phyloP scores from a whole-genome alignment of 2,888 invertebrate species.

The Yponomeuta malinellus region DNA sequence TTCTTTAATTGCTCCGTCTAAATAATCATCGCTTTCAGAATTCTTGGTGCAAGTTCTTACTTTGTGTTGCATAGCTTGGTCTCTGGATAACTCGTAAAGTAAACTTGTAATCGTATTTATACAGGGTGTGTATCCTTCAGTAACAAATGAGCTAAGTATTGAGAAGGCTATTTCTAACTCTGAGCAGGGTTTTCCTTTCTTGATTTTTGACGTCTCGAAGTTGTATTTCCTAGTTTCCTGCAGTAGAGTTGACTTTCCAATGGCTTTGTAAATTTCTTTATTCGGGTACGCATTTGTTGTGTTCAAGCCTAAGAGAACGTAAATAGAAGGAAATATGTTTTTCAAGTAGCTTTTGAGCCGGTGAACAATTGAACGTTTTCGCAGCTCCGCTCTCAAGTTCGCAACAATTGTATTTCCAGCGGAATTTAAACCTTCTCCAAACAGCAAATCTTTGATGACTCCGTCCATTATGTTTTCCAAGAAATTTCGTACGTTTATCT shows the following conservation, averaged over 20 bases:
- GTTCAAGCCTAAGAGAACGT: constrained; percentile 44
- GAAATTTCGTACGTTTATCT: constrained; percentile 65
- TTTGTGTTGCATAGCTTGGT: constrained; percentile 45
- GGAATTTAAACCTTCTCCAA: constrained; percentile 37
- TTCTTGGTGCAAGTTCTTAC: constrained; percentile 36
- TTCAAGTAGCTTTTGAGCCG: constrained; percentile 59
- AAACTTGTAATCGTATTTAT: constrained; percentile 48
- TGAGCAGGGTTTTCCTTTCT: constrained; percentile 29
- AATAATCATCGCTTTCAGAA: constrained; percentile 32
- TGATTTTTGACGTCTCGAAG: constrained; percentile 40
- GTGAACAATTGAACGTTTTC: constrained; percentile 40
- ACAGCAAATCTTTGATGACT: constrained; percentile 59
- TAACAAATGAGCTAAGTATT: constrained; percentile 47
- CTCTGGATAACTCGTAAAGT: constrained; percentile 51
- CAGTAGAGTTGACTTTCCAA: constrained; percentile 44
- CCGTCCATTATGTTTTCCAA: constrained; percentile 66
- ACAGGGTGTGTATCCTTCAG: constrained; percentile 61
- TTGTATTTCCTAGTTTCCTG: constrained; percentile 39
- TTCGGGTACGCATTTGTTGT: constrained; percentile 41
- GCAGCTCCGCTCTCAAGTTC: constrained; percentile 41
- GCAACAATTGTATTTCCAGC: constrained; percentile 41
- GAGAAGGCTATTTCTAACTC: constrained; percentile 50
- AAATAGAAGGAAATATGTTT: constrained; percentile 61
- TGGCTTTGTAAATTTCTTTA: constrained; percentile 32
- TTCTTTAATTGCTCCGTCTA: constrained; percentile 56